A percentile compares a stretch with the other conserved stretches of the same genome.
These are phyloP conservation scores for Pemphredon lugubris DNA, from an alignment of 2,888 invertebrate genomes.

Conservation along the genomic window DNA sequence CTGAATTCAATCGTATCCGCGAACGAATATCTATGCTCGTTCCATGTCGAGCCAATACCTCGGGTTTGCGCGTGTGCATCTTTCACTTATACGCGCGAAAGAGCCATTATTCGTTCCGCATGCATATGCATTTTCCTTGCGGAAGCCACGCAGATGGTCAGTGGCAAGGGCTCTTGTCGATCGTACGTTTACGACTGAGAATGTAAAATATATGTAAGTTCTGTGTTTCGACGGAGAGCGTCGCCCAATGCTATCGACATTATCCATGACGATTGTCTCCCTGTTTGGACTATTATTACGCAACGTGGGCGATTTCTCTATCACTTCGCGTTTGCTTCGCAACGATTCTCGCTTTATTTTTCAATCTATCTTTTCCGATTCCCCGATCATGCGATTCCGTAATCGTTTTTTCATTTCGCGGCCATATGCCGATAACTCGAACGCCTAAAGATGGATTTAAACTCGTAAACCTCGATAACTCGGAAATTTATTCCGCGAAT, in stretches of 20 bases:
- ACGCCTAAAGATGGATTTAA: no score
- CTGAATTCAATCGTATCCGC: slow-evolving; percentile 36
- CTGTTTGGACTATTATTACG: slow-evolving; percentile 7
- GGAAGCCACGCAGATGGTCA: background rate
- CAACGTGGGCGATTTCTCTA: background rate
- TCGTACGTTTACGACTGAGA: slow-evolving; percentile 29
- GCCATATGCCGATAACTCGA: no score
- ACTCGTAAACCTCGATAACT: background rate
- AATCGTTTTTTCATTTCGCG: no score
- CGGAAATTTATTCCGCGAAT: background rate
- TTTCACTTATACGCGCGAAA: background rate
- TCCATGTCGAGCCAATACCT: slow-evolving; percentile 34
- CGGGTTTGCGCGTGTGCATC: slow-evolving; percentile 3
- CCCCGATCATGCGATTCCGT: no score
- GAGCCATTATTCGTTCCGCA: slow-evolving; percentile 8
- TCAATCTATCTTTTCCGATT: no score
- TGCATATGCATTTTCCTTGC: slow-evolving; percentile 13
- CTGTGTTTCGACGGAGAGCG: slow-evolving; percentile 3
- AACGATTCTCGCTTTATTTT: background rate
- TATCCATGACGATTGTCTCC: slow-evolving; percentile 7
- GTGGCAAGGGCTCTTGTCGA: slow-evolving; percentile 6
- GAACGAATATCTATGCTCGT: slow-evolving; percentile 28
- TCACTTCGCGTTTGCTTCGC: background rate
- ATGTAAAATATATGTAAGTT: slow-evolving; percentile 20
- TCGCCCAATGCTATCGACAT: slow-evolving; percentile 1